phyloP scores from a whole-genome alignment of 2,797 vertebrate species.

The Morelia viridis region DNA sequence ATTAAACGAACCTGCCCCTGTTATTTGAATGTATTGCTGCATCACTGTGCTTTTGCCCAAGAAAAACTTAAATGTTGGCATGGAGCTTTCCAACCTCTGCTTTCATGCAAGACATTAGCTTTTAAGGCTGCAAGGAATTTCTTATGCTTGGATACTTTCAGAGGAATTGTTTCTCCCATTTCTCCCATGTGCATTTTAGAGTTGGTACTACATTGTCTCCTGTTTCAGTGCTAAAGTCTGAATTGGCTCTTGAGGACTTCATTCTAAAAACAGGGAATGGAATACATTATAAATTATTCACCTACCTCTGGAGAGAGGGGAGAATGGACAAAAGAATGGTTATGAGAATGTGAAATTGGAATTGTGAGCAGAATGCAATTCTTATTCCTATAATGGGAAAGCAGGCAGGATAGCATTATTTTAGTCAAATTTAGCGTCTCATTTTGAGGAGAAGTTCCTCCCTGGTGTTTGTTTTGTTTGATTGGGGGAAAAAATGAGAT shows the following conservation, averaged over 20 bases:
- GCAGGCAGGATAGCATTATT: background rate
- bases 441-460: background rate
- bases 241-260: background rate
- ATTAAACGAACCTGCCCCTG: background rate
- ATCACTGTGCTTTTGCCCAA: background rate
- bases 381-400: background rate
- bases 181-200: background rate
- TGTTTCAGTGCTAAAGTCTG: background rate
- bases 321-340: background rate
- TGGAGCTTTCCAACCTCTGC: background rate
- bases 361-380: background rate
- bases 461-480: background rate
- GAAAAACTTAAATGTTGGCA: background rate
- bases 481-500: background rate
- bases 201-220: too few relatives aligned
- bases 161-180: background rate
- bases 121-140: background rate
- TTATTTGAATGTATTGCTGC: background rate
- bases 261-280: background rate
- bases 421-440: background rate
- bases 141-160: background rate
- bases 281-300: background rate
- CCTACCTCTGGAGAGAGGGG: too few relatives aligned
- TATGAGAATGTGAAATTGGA: background rate
- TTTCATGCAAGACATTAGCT: background rate